Base-by-base conservation (phyloP, 2,888 invertebrate genomes). In the Tetanocera ferruginea region DNA sequence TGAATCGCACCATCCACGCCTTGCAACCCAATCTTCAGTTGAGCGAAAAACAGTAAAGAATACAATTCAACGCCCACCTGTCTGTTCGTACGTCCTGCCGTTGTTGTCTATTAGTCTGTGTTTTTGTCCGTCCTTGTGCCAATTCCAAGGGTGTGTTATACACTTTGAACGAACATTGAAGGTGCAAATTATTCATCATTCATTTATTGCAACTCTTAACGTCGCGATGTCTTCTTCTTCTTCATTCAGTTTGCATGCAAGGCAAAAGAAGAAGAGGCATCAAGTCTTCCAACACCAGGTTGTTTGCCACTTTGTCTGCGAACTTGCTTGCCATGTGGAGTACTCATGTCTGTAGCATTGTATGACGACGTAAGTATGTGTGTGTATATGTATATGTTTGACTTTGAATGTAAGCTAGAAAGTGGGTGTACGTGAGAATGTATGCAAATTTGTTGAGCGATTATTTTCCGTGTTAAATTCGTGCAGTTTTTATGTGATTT, bases 141-240 rank as follows among this genome's bases (percentile, higher is more conserved):
- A 64, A 31, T 31, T 64, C 31, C 64, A 49, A 69, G 49, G 51
- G 11, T 25, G 23, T 64, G 49, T 64, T 74, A 51, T 74, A 64
- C 74, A 74, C 62, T 74, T 51, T 51, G 62, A 62, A 64, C 64
- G 62, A 62, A 64, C 64, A 64, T 17, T 62, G 31, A 74, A 74
- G 74, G 49, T 74, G 74, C 49, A 62, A 74, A 74, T 74, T 62
- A 74, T 62, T 74, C 74, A 74, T 74, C 49, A 74, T 62, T 74
- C 74, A 74, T 74, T 74, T 64, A 74, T 74, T 23, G 60, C 57
- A 25, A 34, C 60, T 60, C 43, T 70, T 28, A 23, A 31, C 43
- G 28, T 8, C 23, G 51, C 23, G 31, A 11, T n/a, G 49, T 43
- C 31, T 64, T 62, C 71, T 55, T 28, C 28, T n/a, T 70, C 43